Conservation (phyloP, 1,140 invertebrate genomes). For the Pinna nobilis region DNA sequence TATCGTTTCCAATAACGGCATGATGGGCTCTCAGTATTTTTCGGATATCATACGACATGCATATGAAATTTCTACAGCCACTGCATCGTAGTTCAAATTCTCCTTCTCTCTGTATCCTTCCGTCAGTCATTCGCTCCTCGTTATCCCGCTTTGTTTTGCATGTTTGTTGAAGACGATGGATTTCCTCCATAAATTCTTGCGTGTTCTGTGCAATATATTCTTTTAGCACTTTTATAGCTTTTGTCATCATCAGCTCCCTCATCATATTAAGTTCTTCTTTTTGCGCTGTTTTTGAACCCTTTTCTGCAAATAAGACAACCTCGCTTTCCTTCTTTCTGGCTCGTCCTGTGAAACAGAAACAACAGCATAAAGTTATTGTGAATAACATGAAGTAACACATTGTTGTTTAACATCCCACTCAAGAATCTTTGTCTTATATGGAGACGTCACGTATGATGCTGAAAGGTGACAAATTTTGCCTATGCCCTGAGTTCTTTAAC, state of each 20-base stretch:
- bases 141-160: slow-evolving; percentile 40
- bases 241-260: slow-evolving; percentile 60
- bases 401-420: no score
- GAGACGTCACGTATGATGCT: no score
- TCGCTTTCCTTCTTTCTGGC: slow-evolving; percentile 55
- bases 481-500: no score
- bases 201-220: slow-evolving; percentile 3
- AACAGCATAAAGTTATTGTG: no score
- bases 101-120: slow-evolving; percentile 24
- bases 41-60: slow-evolving; percentile 53
- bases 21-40: slow-evolving; percentile 53
- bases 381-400: no score
- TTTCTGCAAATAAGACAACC: slow-evolving; percentile 51
- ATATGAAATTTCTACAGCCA: slow-evolving; percentile 55
- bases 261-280: slow-evolving; percentile 63
- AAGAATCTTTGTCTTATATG: no score
- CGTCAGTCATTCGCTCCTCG: slow-evolving; percentile 28
- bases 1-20: slow-evolving; percentile 46
- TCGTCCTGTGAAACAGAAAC: slow-evolving; percentile 59
- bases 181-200: slow-evolving; percentile 24
- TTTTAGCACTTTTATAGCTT: slow-evolving; percentile 52
- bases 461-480: no score
- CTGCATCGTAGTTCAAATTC: slow-evolving; percentile 57
- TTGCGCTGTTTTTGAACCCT: slow-evolving; percentile 43
- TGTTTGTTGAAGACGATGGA: slow-evolving; percentile 46